phyloP scores from a whole-genome alignment of 1,140 invertebrate genomes.

The Drosophila sproati region DNA sequence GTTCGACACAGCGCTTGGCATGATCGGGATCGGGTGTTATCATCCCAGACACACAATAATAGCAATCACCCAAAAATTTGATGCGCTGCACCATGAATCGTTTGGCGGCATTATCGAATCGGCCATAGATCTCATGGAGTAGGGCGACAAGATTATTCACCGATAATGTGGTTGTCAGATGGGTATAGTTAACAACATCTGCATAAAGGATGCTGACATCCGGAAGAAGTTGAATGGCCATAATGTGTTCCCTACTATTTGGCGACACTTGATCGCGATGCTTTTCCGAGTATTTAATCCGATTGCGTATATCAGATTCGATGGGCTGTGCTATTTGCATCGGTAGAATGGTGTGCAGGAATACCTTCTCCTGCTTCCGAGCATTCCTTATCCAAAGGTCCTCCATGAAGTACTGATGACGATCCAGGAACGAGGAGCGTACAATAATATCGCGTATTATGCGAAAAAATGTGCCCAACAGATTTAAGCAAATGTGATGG shows the following conservation, averaged over 20 bases:
- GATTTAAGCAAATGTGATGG: constrained; percentile 91
- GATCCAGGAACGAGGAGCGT: constrained; percentile 93
- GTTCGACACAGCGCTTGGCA: constrained; percentile 93
- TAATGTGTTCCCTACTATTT: constrained; percentile 86
- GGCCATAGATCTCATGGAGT: constrained; percentile 96
- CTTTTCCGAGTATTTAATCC: constrained; percentile 85
- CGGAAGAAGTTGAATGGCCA: constrained; percentile 93
- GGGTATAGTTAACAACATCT: constrained; percentile 98
- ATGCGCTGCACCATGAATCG: constrained; percentile 91
- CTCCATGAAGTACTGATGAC: constrained; percentile 93
- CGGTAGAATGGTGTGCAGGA: constrained; percentile 94
- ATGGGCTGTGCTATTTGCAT: constrained; percentile 93
- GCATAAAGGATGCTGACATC: constrained; percentile 97
- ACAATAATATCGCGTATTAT: constrained; percentile 94
- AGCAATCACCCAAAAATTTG: constrained; percentile 96
- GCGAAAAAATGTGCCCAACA: constrained; percentile 93
- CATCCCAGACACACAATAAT: constrained; percentile 95
- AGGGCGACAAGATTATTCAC: constrained; percentile 94
- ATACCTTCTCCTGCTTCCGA: constrained; percentile 93
- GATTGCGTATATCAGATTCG: constrained; percentile 89
- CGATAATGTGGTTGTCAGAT: constrained; percentile 92
- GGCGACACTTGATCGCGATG: not conserved
- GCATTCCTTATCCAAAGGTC: constrained; percentile 92
- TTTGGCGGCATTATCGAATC: constrained; percentile 95
- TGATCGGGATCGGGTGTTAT: constrained; percentile 90